Evolutionary conservation across 1,140 invertebrate genomes (phyloP), one percentile per base, ranked within the genome.

Genomic region (Batillaria attramentaria): DNA sequence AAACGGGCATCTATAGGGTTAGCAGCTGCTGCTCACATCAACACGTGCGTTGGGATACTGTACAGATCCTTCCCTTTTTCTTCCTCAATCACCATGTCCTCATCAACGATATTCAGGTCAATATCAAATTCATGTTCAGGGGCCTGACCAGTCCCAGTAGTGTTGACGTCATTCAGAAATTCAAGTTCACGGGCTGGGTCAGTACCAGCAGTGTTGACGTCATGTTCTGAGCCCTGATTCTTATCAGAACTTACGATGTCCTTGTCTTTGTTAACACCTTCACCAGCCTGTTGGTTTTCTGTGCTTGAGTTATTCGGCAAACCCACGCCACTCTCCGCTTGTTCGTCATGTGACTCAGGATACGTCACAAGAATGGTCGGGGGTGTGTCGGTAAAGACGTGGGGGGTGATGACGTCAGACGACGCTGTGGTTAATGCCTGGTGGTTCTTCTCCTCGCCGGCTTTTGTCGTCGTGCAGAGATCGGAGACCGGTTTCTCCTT

Each of bases 151-250:
- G 57, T n/a, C n/a, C 57, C 57, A 10, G 57, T 10, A 4, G 24
- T 60, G 24, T 60, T 60, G 6, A 24, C 57, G 57, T 60, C 57
- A 60, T 60, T n/a, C n/a, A n/a, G n/a, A n/a, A n/a, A n/a, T n/a
- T n/a, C n/a, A n/a, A n/a, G n/a, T n/a, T n/a, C n/a, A n/a, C n/a
- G n/a, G n/a, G n/a, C n/a, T n/a, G n/a, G n/a, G n/a, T n/a, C n/a
- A n/a, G n/a, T n/a, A n/a, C n/a, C n/a, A n/a, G n/a, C n/a, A n/a
- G n/a, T n/a, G n/a, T n/a, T n/a, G n/a, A n/a, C n/a, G n/a, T n/a
- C n/a, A n/a, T n/a, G n/a, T n/a, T n/a, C n/a, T n/a, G n/a, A n/a
- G n/a, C n/a, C n/a, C n/a, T n/a, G n/a, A n/a, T n/a, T n/a, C n/a
- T n/a, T n/a, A n/a, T n/a, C n/a, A n/a, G n/a, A n/a, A n/a, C n/a